phyloP scores from a whole-genome alignment of 2,113 vertebrate species.

The Corvus hawaiiensis region DNA sequence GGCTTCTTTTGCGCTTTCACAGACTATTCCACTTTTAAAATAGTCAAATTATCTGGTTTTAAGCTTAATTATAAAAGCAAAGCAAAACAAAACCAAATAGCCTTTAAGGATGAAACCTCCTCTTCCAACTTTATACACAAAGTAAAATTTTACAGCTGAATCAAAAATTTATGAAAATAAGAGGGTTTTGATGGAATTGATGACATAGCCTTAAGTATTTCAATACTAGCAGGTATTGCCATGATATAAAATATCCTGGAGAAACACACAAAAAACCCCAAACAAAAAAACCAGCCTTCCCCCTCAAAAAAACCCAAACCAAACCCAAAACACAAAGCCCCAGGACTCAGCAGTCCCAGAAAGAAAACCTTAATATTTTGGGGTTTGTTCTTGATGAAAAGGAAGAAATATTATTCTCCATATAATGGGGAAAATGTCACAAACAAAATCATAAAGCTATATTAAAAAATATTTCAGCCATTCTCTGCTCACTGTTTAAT shows the following conservation, averaged over 20 bases:
- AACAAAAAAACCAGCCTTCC: accelerated
- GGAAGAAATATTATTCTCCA: background rate
- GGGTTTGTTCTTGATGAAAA: background rate
- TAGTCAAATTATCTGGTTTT: background rate
- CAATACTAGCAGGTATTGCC: background rate
- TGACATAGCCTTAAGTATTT: background rate
- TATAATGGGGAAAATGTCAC: background rate
- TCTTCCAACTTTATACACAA: background rate
- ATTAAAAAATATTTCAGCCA: background rate
- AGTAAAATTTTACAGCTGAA: background rate
- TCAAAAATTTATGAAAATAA: background rate
- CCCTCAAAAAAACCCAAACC: background rate
- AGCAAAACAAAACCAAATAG: background rate
- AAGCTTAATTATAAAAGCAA: background rate
- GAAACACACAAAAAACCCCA: background rate
- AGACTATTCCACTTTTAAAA: background rate
- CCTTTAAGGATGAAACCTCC: background rate
- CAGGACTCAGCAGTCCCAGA: background rate
- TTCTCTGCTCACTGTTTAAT: background rate
- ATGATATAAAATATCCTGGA: background rate
- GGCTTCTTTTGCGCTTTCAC: background rate
- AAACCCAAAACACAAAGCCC: background rate
- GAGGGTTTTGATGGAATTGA: background rate
- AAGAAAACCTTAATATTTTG: background rate
- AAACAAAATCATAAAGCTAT: background rate